Conservation (phyloP, 2,113 vertebrate genomes). For the Pithys albifrons region DNA sequence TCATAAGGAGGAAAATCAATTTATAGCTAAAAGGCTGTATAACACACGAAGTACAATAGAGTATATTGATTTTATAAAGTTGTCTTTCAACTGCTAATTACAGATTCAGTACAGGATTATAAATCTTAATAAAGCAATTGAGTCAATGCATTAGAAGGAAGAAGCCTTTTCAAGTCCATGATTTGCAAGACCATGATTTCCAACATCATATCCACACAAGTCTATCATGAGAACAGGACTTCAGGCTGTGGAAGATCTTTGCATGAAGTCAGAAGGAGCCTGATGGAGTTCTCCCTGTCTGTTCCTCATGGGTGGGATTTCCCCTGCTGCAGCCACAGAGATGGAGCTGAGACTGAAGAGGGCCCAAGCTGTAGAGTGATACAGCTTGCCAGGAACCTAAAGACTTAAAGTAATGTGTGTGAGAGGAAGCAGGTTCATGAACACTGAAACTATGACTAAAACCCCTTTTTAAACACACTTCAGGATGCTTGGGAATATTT, state of each 20-base stretch:
- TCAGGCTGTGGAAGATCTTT: background rate
- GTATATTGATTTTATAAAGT: background rate
- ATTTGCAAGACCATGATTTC: background rate
- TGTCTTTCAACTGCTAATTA: constrained; percentile 44
- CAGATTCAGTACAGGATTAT: background rate
- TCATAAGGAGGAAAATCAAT: constrained; percentile 32
- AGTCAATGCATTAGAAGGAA: background rate
- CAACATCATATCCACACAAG: background rate
- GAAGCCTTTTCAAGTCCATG: background rate
- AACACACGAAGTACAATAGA: background rate
- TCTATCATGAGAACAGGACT: background rate
- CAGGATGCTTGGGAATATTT: background rate
- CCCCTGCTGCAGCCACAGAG: background rate
- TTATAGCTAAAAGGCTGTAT: background rate
- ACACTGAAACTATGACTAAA: background rate
- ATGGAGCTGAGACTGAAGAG: background rate
- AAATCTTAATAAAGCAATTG: constrained; percentile 10
- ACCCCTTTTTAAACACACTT: background rate
- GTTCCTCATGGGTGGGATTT: background rate
- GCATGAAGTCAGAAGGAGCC: background rate
- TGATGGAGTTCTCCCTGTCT: background rate
- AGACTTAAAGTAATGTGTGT: accelerated
- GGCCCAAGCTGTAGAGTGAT: background rate
- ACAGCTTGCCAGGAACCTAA: background rate
- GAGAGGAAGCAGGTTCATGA: background rate